These are phyloP conservation scores for Scomber japonicus DNA, from an alignment of 2,113 vertebrate genomes.

Conservation along the genomic window DNA sequence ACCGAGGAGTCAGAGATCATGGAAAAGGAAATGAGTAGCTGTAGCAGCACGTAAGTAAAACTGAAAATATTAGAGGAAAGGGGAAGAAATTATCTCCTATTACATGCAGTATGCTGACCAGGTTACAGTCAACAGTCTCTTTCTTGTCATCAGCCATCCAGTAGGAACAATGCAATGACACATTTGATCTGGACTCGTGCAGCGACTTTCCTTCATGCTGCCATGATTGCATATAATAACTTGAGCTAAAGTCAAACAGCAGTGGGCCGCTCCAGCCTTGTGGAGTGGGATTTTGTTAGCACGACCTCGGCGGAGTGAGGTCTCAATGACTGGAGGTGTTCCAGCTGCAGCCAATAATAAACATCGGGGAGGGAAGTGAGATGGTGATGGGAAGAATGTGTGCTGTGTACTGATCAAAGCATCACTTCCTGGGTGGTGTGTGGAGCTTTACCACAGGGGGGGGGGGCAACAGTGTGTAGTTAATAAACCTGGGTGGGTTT, in stretches of 20 bases:
- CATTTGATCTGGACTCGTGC: constrained; percentile 2
- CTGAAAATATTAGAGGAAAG: constrained; percentile 12
- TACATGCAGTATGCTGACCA: not conserved
- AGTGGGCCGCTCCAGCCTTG: constrained; percentile 36
- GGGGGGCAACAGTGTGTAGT: constrained; percentile 39
- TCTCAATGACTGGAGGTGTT: constrained; percentile 60
- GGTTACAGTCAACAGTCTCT: not conserved
- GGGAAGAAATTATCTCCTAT: not conserved
- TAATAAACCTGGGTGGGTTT: constrained; percentile 55
- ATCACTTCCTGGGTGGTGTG: constrained; percentile 44
- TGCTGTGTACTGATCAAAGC: constrained; percentile 76
- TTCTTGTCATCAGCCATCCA: not conserved
- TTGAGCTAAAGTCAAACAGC: constrained; percentile 37
- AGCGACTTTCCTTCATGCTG: not conserved
- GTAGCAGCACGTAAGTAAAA: not conserved
- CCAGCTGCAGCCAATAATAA: constrained; percentile 76
- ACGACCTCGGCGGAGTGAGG: constrained; percentile 58
- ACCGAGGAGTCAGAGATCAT: constrained; percentile 22
- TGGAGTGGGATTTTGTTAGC: constrained; percentile 52
- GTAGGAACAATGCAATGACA: not conserved
- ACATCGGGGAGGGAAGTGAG: constrained; percentile 67
- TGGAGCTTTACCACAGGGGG: constrained; percentile 60
- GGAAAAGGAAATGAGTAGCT: constrained; percentile 21
- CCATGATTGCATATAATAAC: not conserved
- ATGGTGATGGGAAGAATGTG: constrained; percentile 76